A percentile compares a stretch with the other conserved stretches of the same genome.
Conservation (phyloP, 2,113 vertebrate species). For the Suricata suricatta region DNA sequence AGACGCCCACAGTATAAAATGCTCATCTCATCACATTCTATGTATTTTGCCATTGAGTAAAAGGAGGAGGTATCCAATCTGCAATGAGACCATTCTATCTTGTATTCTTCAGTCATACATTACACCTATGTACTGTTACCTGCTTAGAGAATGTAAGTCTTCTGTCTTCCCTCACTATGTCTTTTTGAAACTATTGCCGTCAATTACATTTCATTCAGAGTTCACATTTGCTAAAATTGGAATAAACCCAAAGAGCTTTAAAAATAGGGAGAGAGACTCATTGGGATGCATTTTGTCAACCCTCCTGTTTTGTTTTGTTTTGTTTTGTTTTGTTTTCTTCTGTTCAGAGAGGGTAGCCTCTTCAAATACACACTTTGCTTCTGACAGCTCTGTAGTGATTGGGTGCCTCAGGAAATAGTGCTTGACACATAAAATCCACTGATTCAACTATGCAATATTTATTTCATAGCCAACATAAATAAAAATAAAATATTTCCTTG, state of each 20-base stretch:
- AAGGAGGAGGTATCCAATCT: neutral
- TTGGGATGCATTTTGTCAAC: conserved; percentile 38
- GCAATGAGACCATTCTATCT: neutral
- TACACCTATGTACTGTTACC: neutral
- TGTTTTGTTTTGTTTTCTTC: neutral
- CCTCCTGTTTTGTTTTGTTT: neutral
- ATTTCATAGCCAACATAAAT: conserved; percentile 70
- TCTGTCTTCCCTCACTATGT: neutral
- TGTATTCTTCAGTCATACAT: neutral
- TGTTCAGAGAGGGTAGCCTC: neutral
- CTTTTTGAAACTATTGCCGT: conserved; percentile 43
- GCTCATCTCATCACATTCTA: neutral
- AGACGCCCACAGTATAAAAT: neutral
- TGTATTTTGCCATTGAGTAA: neutral
- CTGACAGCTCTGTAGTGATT: conserved; percentile 60
- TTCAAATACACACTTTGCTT: conserved; percentile 55
- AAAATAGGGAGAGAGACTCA: neutral
- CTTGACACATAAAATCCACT: conserved; percentile 64
- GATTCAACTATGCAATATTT: conserved; percentile 66
- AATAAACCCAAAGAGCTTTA: conserved; percentile 53
- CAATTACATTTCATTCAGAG: conserved; percentile 22
- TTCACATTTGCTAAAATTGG: conserved; percentile 10
- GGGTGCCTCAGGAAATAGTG: conserved; percentile 55
- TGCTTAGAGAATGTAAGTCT: neutral
- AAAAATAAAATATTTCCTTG: conserved; percentile 71